A percentile compares a stretch with the other conserved stretches of the same genome.
These are phyloP conservation scores for Eufriesea mexicana DNA, from an alignment of 1,140 invertebrate species.

Conservation along the genomic window DNA sequence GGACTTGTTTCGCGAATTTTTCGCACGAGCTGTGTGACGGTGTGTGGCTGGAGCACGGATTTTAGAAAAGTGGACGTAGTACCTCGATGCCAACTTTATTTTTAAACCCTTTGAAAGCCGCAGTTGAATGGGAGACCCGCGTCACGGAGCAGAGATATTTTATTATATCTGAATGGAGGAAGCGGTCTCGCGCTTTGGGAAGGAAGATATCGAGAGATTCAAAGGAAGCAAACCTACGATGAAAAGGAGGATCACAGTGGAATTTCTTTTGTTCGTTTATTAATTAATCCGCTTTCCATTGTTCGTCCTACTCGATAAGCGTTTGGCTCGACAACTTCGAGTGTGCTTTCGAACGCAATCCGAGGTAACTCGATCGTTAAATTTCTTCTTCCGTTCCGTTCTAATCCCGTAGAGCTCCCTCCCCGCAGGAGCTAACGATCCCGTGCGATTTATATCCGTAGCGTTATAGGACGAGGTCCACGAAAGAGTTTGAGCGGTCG, in stretches of 20 bases:
- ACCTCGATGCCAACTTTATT: conserved; percentile 4
- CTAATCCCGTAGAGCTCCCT: not conserved
- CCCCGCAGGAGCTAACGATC: not conserved
- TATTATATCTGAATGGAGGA: conserved; percentile 25
- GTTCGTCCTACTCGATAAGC: not conserved
- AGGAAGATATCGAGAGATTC: not conserved
- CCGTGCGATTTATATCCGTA: not conserved
- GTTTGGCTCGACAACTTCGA: not conserved
- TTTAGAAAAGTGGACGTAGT: conserved; percentile 5
- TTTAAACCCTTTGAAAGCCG: conserved; percentile 27
- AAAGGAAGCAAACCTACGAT: not conserved
- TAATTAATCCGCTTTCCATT: not conserved
- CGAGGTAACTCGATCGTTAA: not conserved
- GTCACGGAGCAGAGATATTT: conserved; percentile 13
- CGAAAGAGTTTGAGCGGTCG: not conserved
- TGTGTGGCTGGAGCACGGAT: not conserved
- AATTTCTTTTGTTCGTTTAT: not conserved
- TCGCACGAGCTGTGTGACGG: no score
- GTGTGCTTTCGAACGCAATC: no score
- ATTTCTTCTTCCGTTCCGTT: not conserved
- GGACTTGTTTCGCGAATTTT: not conserved
- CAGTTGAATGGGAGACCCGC: conserved; percentile 2
- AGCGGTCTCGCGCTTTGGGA: not conserved
- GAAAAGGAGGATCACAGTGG: not conserved
- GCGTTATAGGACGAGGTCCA: not conserved